Evolutionary conservation across 1,140 invertebrate genomes (phyloP).

Genomic region (Caenorhabditis latens): DNA sequence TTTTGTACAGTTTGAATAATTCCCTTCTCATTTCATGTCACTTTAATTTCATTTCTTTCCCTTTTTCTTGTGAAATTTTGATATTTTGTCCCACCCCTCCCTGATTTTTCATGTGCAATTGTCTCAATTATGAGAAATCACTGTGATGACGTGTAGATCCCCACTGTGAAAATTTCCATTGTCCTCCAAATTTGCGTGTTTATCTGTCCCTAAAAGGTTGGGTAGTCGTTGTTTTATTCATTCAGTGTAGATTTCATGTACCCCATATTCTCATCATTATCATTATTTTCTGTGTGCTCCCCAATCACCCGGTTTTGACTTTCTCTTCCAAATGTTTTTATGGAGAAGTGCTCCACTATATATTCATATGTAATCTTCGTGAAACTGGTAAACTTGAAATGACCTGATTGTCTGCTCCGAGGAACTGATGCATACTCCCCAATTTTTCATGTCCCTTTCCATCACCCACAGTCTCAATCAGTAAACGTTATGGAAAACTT

Average conservation of each 20-base stretch:
- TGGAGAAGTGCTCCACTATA: too few species aligned
- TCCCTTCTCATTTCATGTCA: conserved; percentile 51
- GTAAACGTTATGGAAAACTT: too few species aligned
- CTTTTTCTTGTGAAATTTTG: background rate
- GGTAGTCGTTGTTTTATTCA: background rate
- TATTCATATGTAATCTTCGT: background rate
- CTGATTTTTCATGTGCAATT: conserved; percentile 51
- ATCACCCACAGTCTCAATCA: background rate
- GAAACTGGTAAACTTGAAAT: conserved; percentile 33
- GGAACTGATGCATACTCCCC: conserved; percentile 35
- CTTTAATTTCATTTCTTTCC: background rate
- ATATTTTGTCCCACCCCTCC: background rate
- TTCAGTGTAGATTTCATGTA: conserved; percentile 44
- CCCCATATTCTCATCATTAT: background rate
- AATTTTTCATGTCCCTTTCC: background rate
- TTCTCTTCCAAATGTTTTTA: background rate
- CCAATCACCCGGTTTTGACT: conserved; percentile 23
- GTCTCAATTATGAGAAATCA: conserved; percentile 30
- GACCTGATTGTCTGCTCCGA: background rate
- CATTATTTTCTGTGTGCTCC: conserved; percentile 53
- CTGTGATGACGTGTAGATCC: conserved; percentile 45
- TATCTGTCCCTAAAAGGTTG: conserved; percentile 17
- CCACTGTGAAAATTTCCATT: conserved; percentile 27
- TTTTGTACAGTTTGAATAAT: conserved; percentile 39
- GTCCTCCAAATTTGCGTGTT: conserved; percentile 32